Percentiles rank a stretch among this genome's conserved stretches.
Evolutionary conservation across 1,140 invertebrate species (phyloP).

Genomic region (Pseudomyrmex sp.): DNA sequence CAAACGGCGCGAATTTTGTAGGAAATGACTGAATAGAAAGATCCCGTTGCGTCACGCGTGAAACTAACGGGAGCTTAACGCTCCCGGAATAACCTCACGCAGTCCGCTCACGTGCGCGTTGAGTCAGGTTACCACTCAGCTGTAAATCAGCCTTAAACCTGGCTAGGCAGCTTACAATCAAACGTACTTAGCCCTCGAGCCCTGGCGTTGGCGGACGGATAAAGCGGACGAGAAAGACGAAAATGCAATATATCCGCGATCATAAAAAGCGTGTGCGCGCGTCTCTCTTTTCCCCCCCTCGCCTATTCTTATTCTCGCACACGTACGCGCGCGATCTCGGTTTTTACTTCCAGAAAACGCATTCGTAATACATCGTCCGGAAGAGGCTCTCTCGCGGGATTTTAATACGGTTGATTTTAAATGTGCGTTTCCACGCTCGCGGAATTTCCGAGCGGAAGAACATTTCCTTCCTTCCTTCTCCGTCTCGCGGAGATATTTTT

Average conservation of each 20-base stretch:
- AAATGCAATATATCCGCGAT: conserved; percentile 81
- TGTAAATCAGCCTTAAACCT: conserved; percentile 84
- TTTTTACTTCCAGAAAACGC: conserved; percentile 34
- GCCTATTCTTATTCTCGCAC: conserved; percentile 11
- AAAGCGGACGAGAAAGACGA: conserved; percentile 74
- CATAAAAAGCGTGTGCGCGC: conserved; percentile 51
- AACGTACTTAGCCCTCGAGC: conserved; percentile 81
- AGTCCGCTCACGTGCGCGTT: conserved; percentile 81
- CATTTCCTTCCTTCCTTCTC: background rate
- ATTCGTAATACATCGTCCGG: conserved; percentile 52
- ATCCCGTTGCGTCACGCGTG: conserved; percentile 53
- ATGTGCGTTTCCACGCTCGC: conserved; percentile 47
- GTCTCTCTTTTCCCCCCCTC: background rate
- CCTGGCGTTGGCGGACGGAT: conserved; percentile 65
- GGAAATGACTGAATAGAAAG: background rate
- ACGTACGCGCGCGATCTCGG: conserved; percentile 5
- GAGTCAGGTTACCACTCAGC: conserved; percentile 72
- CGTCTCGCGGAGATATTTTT: too few species aligned
- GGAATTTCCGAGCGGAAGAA: background rate
- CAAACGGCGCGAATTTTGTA: background rate
- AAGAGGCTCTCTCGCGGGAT: conserved; percentile 20
- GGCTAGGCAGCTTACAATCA: conserved; percentile 83
- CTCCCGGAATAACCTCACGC: conserved; percentile 54
- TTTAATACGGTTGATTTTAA: conserved; percentile 41
- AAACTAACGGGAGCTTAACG: conserved; percentile 77